Evolutionary conservation across 2,113 vertebrate genomes (phyloP).

Genomic region (Menidia beryllina): DNA sequence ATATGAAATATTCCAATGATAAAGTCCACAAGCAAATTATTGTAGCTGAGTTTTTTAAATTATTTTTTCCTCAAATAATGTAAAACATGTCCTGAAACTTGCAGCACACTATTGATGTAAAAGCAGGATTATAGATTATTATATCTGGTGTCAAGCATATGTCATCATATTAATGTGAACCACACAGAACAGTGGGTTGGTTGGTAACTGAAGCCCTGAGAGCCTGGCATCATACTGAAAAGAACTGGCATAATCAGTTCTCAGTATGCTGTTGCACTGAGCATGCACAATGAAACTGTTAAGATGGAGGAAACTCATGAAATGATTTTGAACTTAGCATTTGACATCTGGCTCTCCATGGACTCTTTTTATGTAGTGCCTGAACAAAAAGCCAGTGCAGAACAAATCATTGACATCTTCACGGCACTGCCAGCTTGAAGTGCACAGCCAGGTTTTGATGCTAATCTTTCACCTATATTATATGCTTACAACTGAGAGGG

Average conservation of each 20-base stretch:
- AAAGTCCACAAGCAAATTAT: neutral
- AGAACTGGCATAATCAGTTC: slow-evolving; percentile 65
- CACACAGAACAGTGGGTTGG: slow-evolving; percentile 35
- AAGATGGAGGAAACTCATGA: slow-evolving; percentile 35
- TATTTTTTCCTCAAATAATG: neutral
- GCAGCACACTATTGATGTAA: neutral
- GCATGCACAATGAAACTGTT: slow-evolving; percentile 39
- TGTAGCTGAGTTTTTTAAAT: neutral
- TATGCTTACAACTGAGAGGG: no score
- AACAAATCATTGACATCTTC: slow-evolving; percentile 5
- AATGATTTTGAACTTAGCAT: slow-evolving; percentile 33
- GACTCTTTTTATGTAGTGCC: slow-evolving; percentile 16
- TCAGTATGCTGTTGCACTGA: slow-evolving; percentile 48
- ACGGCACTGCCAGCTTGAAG: slow-evolving; percentile 14
- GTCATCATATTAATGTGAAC: slow-evolving; percentile 31
- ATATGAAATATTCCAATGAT: neutral
- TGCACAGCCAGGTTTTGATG: neutral
- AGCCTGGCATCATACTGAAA: slow-evolving; percentile 47
- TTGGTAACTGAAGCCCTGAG: slow-evolving; percentile 32
- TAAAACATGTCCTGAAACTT: neutral
- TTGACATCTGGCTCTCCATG: slow-evolving; percentile 4
- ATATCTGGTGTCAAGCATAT: slow-evolving; percentile 28
- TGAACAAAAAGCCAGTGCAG: slow-evolving; percentile 17
- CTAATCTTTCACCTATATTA: no score
- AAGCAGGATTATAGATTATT: slow-evolving; percentile 39